These are phyloP conservation scores for Bedellia somnulentella DNA, from an alignment of 2,888 invertebrate species.

Conservation along the genomic window DNA sequence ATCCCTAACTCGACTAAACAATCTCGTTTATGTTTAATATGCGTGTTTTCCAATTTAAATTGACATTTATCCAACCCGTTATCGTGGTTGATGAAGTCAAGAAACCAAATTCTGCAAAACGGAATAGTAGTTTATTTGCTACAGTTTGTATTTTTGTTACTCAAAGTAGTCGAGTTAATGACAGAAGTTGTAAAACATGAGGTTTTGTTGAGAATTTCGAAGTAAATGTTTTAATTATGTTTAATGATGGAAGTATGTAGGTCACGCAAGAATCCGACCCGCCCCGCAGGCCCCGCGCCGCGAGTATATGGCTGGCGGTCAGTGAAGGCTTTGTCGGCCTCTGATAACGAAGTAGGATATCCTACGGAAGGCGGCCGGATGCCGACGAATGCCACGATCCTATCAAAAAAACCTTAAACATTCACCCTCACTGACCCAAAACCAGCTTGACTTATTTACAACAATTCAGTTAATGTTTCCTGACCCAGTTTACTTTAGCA, in stretches of 20 bases:
- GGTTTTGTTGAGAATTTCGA: conserved; percentile 23
- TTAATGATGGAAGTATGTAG: conserved; percentile 16
- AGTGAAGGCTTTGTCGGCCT: conserved; percentile 17
- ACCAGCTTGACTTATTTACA: too few species aligned
- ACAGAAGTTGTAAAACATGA: too few species aligned
- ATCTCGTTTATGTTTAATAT: conserved; percentile 5
- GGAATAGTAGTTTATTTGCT: too few species aligned
- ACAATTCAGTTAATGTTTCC: too few species aligned
- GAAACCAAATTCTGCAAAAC: too few species aligned
- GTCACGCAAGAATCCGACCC: conserved; percentile 27
- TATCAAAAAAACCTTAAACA: conserved; percentile 23
- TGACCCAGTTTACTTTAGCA: too few species aligned
- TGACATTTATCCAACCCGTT: too few species aligned
- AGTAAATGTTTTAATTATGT: conserved; percentile 25
- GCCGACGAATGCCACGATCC: conserved; percentile 21
- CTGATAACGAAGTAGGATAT: conserved; percentile 38
- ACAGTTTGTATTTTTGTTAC: too few species aligned
- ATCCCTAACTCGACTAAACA: conserved; percentile 20
- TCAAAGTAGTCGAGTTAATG: too few species aligned
- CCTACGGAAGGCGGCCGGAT: conserved; percentile 30
- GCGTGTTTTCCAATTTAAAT: conserved; percentile 3
- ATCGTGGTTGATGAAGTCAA: too few species aligned
- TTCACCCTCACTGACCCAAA: conserved; percentile 19
- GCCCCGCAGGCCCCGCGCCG: too few species aligned
- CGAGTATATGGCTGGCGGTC: conserved; percentile 5